Evolutionary conservation across 2,797 vertebrate genomes (phyloP), one percentile per base, ranked within the genome.

Genomic region (Melanitta fusca): DNA sequence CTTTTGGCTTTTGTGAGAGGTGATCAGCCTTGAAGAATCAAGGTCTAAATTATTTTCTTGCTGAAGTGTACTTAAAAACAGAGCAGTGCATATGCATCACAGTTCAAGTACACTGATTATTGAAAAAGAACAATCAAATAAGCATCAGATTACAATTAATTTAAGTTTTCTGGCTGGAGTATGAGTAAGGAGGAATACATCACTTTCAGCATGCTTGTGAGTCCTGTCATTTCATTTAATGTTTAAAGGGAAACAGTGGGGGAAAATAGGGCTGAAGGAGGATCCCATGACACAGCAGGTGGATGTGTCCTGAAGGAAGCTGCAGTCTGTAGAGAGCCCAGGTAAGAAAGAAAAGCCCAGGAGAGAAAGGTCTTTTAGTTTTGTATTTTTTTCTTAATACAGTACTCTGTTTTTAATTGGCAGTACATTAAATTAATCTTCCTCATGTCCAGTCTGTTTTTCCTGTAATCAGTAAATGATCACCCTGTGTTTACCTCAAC

Each of bases 51-150:
- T 80, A 5, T 88, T 81, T 88, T 71, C 27, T 81, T 78, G 20
- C 30, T 88, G 49, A 81, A 95, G 88, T 36, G 32, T 79, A 47
- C 83, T 95, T 91, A 62, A 94, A 80, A 91, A 38, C 13, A 93
- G 53, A 94, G 36, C 14, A 64, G 6, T 79, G 38, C 36, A 65
- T 57, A 45, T 61, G 32, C 39, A 72, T 65, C 53, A 90, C 25
- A 84, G 58, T 93, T 95, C 62, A 88, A 88, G 62, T 24, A 75
- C 12, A 3, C 11, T 75, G 53, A 94, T 53, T 78, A 68, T 12
- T 74, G 73, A 78, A 95, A 80, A 39, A 83, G 57, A 88, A 85
- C 82, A 95, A 73, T 80, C 39, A 89, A 85, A 53, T 65, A 85
- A 14, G 6, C 16, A 77, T 64, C 30, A 77, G 24, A 53, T 88